Evolutionary conservation across 2,888 invertebrate genomes (phyloP), one percentile per base, ranked within the genome.

Genomic region (Helicoverpa assulta): DNA sequence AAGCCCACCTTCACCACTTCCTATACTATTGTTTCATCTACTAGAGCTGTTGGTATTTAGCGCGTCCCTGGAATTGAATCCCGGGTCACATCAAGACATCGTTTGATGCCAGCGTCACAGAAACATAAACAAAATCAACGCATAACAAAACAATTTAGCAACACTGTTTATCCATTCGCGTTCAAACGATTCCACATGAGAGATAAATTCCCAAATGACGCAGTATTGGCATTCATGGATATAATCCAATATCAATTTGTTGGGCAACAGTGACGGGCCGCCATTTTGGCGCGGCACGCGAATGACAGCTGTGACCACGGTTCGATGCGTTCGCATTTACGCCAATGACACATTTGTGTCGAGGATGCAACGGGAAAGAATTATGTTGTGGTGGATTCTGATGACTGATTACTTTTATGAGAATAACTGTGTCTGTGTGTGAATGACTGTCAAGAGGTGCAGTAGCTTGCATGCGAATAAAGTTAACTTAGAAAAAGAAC

Each of bases 241-340:
- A 54, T 54, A 76, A 62, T 76, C 37, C 68, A 74, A 78, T 76
- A 69, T 67, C 76, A 69, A 60, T 69, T 70, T 66, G 74, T 70
- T 66, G 74, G 56, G 57, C 16, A 70, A 67, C 52, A 69, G 52
- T 72, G 64, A 70, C 19, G 52, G 72, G 68, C 58, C 12, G 60
- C 74, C 80, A 81, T 83, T 72, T 78, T 76, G 77, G 64, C 57
- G 51, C 69, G 66, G 40, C 40, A 19, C 62, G 64, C 69, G 55
- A 61, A 54, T 80, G 84, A 80, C 84, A 85, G 68, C 55, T 66
- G 73, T 61, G 68, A 71, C 53, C 56, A 63, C 77, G 78, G 73
- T 78, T 70, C 81, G 80, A 81, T 85, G 83, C 80, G 64, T 85
- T 81, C 77, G n/a, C 55, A 80, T 84, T 76, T 58, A 73, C 76